Base-by-base conservation (phyloP, 2,113 vertebrate genomes). In the Corynorhinus townsendii region DNA sequence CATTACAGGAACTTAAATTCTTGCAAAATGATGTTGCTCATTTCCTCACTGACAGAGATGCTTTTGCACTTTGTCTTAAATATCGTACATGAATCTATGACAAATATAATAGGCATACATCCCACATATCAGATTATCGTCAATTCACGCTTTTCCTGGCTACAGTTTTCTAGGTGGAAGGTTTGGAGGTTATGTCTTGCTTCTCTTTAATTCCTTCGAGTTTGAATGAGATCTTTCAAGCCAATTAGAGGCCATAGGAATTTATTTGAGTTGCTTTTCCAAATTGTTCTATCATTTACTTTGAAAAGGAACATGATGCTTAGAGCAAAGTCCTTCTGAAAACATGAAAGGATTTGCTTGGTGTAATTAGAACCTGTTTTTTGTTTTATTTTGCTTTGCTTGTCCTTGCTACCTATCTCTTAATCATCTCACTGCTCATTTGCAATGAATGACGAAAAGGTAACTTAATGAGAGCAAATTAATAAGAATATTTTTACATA, bases 1-100 rank as follows among this genome's bases (percentile, higher is more conserved):
- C 81, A 95, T 77, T 94, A 72, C 91, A 77, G 59, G 90, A 90
- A 38, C 19, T 83, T 82, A 85, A 71, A 79, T 90, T 93, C 17
- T 96, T 82, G 7, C 2, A 90, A 62, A 94, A 62, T 0, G 1
- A 64, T 47, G 8, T 47, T 94, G 47, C 24, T 95, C 28, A 40
- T 72, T 89, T 69, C 0, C 2, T 17, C 47, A 83, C 20, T 8
- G 62, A 83, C 35, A 62, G 24, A 56, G 33, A 86, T 64, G 30
- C 20, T 82, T 93, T 85, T 64, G 5, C 24, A 62, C 2, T 93
- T 84, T 77, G 1, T 80, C 72, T 28, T 81, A 86, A 91, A 45
- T 81, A 76, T 85, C 14, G 24, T 79, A 52, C 7, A 45, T 15
- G 12, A 4, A 52, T 56, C 47, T 22, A n/a, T 82, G 73, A 54